Evolutionary conservation across 2,888 invertebrate genomes (phyloP).

Genomic region (Mechanitis mazaeus): DNA sequence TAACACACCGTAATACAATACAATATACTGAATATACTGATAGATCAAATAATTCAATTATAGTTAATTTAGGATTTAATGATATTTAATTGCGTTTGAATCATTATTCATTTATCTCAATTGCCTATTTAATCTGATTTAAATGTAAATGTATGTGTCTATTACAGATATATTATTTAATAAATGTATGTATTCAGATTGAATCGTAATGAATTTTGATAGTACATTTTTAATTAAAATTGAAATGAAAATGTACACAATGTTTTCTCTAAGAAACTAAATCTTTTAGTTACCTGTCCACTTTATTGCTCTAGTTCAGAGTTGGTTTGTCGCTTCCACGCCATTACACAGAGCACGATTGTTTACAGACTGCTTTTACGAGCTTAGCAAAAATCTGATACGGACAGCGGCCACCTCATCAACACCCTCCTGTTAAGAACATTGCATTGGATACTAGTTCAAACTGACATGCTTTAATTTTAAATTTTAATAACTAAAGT

Average conservation of each 20-base stretch:
- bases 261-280: conserved; percentile 12
- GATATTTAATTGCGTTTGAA: too few relatives aligned
- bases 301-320: conserved; percentile 18
- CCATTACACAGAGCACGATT: conserved; percentile 49
- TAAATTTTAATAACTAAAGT: background rate
- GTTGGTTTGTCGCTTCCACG: conserved; percentile 38
- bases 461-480: background rate
- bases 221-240: background rate
- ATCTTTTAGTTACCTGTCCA: conserved; percentile 24
- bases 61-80: too few relatives aligned
- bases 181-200: too few relatives aligned
- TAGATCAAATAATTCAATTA: too few relatives aligned
- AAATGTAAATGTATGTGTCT: too few relatives aligned
- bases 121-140: too few relatives aligned
- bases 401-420: conserved; percentile 53
- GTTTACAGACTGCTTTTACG: conserved; percentile 63
- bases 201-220: too few relatives aligned
- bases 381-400: conserved; percentile 66
- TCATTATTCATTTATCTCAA: too few relatives aligned
- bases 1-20: background rate
- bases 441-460: conserved; percentile 29
- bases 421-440: conserved; percentile 30
- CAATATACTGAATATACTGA: too few relatives aligned
- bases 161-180: too few relatives aligned
- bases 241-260: conserved; percentile 1